A percentile compares a stretch with the other conserved stretches of the same genome.
Evolutionary conservation across 2,797 vertebrate species (phyloP).

Genomic region (Cyclura pinguis): DNA sequence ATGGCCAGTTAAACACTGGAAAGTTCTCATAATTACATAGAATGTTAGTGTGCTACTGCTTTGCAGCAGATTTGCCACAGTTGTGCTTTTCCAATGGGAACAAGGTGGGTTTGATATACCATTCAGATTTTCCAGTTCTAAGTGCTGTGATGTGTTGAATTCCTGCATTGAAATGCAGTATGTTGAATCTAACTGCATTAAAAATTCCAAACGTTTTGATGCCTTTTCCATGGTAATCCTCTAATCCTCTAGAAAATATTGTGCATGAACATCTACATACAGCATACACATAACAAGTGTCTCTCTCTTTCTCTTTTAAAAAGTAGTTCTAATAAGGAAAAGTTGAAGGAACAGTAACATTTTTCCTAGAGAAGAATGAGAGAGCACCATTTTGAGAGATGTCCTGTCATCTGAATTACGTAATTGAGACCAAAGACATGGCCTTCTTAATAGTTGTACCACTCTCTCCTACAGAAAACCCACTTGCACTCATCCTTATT

Average conservation of each 20-base stretch:
- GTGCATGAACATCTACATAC: neutral
- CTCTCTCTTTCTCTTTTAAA: neutral
- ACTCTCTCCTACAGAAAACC: neutral
- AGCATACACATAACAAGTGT: too few relatives aligned
- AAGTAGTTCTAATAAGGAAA: neutral
- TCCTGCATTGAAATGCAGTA: neutral
- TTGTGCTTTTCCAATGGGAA: conserved; percentile 44
- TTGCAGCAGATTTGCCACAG: conserved; percentile 55
- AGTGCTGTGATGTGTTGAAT: neutral
- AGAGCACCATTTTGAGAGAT: neutral
- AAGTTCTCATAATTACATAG: conserved; percentile 82
- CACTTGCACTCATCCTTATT: neutral
- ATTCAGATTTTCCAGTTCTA: neutral
- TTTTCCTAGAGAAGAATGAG: neutral
- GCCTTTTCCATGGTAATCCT: neutral
- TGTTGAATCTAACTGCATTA: neutral
- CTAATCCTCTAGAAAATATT: neutral
- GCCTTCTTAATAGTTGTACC: too few relatives aligned
- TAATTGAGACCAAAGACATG: neutral
- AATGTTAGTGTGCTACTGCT: conserved; percentile 51
- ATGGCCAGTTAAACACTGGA: conserved; percentile 78
- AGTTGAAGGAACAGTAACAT: neutral
- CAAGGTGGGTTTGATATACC: conserved; percentile 28
- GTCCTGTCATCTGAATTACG: neutral
- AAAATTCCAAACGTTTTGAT: neutral